These are phyloP conservation scores for Disparrhopalites patrizii DNA, from an alignment of 2,888 invertebrate species.

Conservation along the genomic window DNA sequence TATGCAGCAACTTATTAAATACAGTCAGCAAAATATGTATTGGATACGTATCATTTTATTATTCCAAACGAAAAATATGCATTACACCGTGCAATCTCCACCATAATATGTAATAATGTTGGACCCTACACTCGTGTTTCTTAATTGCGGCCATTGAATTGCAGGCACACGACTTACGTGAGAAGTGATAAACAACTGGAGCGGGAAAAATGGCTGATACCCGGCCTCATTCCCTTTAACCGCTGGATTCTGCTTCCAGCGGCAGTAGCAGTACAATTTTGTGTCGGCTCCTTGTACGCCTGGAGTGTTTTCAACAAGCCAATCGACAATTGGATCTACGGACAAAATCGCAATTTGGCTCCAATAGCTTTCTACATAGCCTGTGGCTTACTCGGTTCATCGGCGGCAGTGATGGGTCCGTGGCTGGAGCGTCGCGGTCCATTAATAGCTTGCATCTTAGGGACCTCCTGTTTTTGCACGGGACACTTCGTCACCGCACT, in stretches of 20 bases:
- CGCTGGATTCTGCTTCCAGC: conserved; percentile 43
- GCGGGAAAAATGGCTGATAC: conserved; percentile 23
- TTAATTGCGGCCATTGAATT: no score
- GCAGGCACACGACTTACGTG: no score
- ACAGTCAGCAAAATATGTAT: no score
- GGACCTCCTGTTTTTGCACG: conserved; percentile 7
- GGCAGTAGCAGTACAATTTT: conserved; percentile 40
- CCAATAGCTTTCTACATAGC: conserved; percentile 46
- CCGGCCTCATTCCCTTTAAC: conserved; percentile 30
- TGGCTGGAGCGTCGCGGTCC: conserved; percentile 45
- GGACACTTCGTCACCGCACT: conserved; percentile 25
- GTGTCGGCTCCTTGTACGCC: conserved; percentile 43
- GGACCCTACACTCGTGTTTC: no score
- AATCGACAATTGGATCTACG: conserved; percentile 39
- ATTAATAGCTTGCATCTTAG: conserved; percentile 22
- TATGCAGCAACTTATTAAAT: no score
- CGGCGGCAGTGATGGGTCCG: conserved; percentile 42
- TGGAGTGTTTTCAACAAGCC: conserved; percentile 47
- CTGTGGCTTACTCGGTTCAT: conserved; percentile 36
- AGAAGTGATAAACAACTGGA: conserved; percentile 17
- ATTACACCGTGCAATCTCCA: no score
- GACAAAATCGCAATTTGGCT: conserved; percentile 33
- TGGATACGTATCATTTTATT: no score
- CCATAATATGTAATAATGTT: no score
- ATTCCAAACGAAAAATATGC: no score